Evolutionary conservation across 2,888 invertebrate genomes (phyloP), one percentile per base, ranked within the genome.

Genomic region (Phalangium opilio): DNA sequence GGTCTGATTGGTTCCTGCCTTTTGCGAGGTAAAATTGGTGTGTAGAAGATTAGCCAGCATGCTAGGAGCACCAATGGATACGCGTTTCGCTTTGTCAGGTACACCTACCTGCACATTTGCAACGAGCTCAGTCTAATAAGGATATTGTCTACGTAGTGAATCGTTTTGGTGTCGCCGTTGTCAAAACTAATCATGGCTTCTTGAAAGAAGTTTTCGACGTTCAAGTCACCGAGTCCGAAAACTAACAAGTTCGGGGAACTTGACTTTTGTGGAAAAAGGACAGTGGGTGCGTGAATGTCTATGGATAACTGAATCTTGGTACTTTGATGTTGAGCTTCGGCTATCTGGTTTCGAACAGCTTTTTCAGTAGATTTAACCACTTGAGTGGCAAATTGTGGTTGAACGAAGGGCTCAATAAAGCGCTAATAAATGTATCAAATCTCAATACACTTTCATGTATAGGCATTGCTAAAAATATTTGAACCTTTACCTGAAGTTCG

Each of bases 141-240:
- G 50, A 82, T 75, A 59, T 82, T 81, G 63, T 83, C 82, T 12
- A 79, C 73, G 19, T 77, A 70, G 59, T 65, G 44, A 62, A 68
- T n/a, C 60, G 67, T 45, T 53, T 61, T 61, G n/a, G 20, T 39
- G 2, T 42, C 43, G n/a, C 18, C 12, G 18, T 14, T 14, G 20
- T 14, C 12, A 34, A 32, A 44, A 12, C n/a, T 2, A 3, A 59
- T 50, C 20, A 58, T 58, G 3, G 57, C 55, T 51, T 73, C 73
- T 59, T 79, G 78, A 67, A 84, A 83, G 67, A 81, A 81, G 62
- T 85, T 86, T 62, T 82, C 81, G 19, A 84, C 76, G 7, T 73
- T 72, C n/a, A 85, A 70, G 60, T 81, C 77, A 43, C 84, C 83
- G 74, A 67, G 39, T 59, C 81, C 80, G n/a, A 83, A 67, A 18